A percentile compares a stretch with the other conserved stretches of the same genome.
Evolutionary conservation across 2,113 vertebrate species (phyloP).

Genomic region (Baryphthengus martii): DNA sequence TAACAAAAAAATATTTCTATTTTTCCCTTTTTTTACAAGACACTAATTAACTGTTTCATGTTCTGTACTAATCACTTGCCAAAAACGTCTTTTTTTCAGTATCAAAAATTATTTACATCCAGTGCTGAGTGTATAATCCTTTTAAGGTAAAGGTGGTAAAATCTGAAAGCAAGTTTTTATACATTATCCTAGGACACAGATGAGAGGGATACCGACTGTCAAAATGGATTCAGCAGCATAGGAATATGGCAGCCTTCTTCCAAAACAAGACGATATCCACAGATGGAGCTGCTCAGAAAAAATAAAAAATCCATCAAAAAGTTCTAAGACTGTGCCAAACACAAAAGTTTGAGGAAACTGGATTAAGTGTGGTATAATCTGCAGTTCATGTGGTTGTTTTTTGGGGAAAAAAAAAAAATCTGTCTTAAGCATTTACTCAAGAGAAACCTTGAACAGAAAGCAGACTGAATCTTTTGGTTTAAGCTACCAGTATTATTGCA

Average conservation of each 20-base stretch:
- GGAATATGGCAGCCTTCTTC: neutral
- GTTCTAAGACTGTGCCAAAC: neutral
- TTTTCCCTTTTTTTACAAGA: neutral
- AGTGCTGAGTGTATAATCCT: neutral
- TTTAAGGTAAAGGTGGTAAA: neutral
- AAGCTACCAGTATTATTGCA: neutral
- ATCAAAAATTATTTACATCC: neutral
- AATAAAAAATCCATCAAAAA: neutral
- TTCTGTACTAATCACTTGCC: neutral
- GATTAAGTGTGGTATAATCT: neutral
- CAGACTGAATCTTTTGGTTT: neutral
- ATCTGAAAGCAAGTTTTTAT: neutral
- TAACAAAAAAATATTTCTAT: neutral
- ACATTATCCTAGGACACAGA: neutral
- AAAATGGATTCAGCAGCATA: neutral
- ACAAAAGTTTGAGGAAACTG: neutral
- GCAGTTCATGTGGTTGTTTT: neutral
- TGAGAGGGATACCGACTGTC: neutral
- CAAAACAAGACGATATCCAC: neutral
- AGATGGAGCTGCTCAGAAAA: neutral
- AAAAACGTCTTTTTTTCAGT: neutral
- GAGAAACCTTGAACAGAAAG: neutral
- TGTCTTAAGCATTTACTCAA: neutral
- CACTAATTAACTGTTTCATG: neutral
- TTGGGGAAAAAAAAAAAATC: neutral